Evolutionary conservation across 2,888 invertebrate species (phyloP).

Genomic region (Leucophora obtusa): DNA sequence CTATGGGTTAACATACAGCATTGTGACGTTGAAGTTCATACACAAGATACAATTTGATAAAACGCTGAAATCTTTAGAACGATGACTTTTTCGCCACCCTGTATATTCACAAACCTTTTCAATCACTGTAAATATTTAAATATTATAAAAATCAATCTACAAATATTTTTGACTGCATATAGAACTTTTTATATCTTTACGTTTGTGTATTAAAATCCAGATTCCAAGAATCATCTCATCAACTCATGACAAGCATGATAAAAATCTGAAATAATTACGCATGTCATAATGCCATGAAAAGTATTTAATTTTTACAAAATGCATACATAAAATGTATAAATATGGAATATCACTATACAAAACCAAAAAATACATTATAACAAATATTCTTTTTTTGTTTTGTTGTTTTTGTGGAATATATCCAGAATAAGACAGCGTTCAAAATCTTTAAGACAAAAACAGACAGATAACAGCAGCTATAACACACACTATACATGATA

Average conservation of each 20-base stretch:
- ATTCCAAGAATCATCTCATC: conserved; percentile 62
- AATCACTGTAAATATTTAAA: not conserved
- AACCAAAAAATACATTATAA: conserved; percentile 8
- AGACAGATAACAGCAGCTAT: conserved; percentile 59
- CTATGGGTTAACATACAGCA: too few species aligned
- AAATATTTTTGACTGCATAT: not conserved
- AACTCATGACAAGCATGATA: conserved; percentile 65
- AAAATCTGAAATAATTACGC: conserved; percentile 69
- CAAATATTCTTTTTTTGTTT: conserved; percentile 9
- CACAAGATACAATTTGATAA: too few species aligned
- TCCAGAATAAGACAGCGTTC: conserved; percentile 62
- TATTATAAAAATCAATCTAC: not conserved
- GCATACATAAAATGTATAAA: conserved; percentile 42
- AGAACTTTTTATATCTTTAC: not conserved
- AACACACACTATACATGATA: conserved; percentile 9
- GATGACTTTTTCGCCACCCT: too few species aligned
- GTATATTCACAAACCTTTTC: not conserved
- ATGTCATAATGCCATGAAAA: conserved; percentile 70
- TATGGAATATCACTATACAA: conserved; percentile 14
- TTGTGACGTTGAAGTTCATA: too few species aligned
- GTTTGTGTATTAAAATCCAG: conserved; percentile 6
- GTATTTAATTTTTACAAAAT: conserved; percentile 67
- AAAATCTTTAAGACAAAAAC: conserved; percentile 63
- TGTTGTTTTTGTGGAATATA: conserved; percentile 50
- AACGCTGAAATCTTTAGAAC: too few species aligned